These are phyloP conservation scores for Otus sunia DNA, from an alignment of 2,113 vertebrate genomes.

Conservation along the genomic window DNA sequence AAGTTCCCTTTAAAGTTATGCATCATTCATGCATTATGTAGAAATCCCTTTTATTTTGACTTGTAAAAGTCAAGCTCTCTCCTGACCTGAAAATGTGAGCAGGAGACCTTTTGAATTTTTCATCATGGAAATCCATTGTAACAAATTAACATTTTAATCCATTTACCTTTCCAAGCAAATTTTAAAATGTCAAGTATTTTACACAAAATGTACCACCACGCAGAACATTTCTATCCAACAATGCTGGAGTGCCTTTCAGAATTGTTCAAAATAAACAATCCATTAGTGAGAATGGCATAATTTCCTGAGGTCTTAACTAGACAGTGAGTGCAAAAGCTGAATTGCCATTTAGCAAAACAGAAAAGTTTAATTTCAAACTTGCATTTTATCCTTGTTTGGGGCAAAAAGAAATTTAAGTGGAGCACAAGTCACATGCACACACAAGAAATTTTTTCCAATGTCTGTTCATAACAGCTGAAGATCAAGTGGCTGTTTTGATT, in stretches of 20 bases:
- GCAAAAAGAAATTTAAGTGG: background rate
- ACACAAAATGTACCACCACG: background rate
- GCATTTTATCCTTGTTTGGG: background rate
- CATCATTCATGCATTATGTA: background rate
- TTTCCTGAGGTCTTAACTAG: background rate
- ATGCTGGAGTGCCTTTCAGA: background rate
- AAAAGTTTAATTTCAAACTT: background rate
- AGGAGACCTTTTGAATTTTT: slow-evolving; percentile 7
- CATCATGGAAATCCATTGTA: background rate
- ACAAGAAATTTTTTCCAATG: background rate
- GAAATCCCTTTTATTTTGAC: slow-evolving; percentile 6
- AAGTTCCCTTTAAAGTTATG: background rate
- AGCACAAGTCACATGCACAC: background rate
- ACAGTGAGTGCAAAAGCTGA: background rate
- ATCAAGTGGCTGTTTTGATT: background rate
- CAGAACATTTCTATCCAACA: background rate
- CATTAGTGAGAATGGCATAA: background rate
- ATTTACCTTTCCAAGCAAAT: slow-evolving; percentile 8
- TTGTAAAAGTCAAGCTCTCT: background rate
- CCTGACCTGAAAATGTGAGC: background rate
- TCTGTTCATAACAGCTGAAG: background rate
- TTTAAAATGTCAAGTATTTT: slow-evolving; percentile 14
- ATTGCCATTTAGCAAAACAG: background rate
- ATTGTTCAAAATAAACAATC: slow-evolving; percentile 12
- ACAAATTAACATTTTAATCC: slow-evolving; percentile 23